Percentiles rank a stretch among this genome's conserved stretches.
Evolutionary conservation across 2,113 vertebrate genomes (phyloP).

Genomic region (Triplophysa tibetana): DNA sequence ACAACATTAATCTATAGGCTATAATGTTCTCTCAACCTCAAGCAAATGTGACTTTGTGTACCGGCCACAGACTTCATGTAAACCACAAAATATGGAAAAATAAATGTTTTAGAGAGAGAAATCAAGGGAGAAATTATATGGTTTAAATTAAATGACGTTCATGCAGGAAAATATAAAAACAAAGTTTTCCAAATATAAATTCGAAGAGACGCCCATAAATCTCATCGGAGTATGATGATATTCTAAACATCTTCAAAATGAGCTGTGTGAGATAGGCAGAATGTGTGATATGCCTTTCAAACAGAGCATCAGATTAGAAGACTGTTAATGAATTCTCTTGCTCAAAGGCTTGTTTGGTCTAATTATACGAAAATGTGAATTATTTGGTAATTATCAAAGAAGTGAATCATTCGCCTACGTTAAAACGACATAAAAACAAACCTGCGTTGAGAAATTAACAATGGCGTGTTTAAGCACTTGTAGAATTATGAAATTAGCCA

Average conservation of each 20-base stretch:
- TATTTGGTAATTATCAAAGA: conserved; percentile 49
- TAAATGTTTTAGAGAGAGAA: too few relatives aligned
- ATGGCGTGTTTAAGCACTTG: conserved; percentile 2
- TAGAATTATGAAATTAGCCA: conserved; percentile 27
- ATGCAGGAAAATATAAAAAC: neutral
- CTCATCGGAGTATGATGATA: conserved; percentile 5
- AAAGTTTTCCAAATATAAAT: neutral
- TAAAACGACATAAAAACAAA: conserved; percentile 29
- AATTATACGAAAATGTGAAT: conserved; percentile 43
- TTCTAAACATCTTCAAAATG: conserved; percentile 17
- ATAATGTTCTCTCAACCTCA: too few relatives aligned
- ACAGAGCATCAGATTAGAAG: conserved; percentile 8
- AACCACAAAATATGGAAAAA: too few relatives aligned
- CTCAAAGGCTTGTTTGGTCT: conserved; percentile 28
- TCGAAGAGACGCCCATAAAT: neutral
- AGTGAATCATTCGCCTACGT: conserved; percentile 25
- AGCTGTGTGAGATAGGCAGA: conserved; percentile 22
- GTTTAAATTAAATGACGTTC: neutral
- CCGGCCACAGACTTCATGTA: too few relatives aligned
- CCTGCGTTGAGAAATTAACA: conserved; percentile 23
- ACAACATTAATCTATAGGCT: too few relatives aligned
- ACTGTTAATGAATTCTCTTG: conserved; percentile 22
- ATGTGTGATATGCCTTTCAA: conserved; percentile 41
- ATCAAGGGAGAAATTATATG: too few relatives aligned
- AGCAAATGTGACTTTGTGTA: too few relatives aligned